Conservation (phyloP, 2,888 invertebrate species). For the Campoplex nolae region DNA sequence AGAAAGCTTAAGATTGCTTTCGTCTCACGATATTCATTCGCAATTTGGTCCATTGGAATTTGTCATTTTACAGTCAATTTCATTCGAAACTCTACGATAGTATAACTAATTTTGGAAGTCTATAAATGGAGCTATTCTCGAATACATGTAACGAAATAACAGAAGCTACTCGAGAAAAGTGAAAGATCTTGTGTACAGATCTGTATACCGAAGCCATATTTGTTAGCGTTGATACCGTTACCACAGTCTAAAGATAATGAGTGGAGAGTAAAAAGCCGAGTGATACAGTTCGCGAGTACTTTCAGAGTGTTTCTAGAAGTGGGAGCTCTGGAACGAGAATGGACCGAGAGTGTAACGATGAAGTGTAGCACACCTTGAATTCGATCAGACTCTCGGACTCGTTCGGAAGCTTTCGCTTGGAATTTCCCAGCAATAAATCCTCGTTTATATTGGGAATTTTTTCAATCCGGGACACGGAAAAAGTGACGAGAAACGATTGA, state of each 20-base stretch:
- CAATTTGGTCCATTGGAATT: not conserved
- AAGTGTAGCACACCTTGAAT: not conserved
- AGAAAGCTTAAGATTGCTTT: too few relatives aligned
- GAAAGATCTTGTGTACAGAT: not conserved
- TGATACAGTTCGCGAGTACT: not conserved
- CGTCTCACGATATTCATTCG: too few relatives aligned
- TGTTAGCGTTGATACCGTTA: slow-evolving; percentile 33
- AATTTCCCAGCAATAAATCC: not conserved
- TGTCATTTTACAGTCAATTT: not conserved
- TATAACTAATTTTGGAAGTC: too few relatives aligned
- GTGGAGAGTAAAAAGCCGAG: slow-evolving; percentile 15
- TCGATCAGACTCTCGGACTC: not conserved
- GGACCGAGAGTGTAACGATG: not conserved
- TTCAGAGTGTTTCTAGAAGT: not conserved
- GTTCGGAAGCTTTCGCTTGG: slow-evolving; percentile 13
- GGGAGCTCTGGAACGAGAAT: not conserved
- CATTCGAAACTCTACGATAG: not conserved
- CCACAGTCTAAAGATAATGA: slow-evolving; percentile 21
- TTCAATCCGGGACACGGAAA: not conserved
- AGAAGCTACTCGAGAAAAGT: not conserved
- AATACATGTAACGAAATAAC: not conserved
- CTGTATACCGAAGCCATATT: not conserved
- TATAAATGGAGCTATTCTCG: not conserved
- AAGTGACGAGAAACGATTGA: slow-evolving; percentile 16
- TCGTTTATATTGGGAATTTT: not conserved